Evolutionary conservation across 2,888 invertebrate genomes (phyloP).

Genomic region (Marronus borbonicus): DNA sequence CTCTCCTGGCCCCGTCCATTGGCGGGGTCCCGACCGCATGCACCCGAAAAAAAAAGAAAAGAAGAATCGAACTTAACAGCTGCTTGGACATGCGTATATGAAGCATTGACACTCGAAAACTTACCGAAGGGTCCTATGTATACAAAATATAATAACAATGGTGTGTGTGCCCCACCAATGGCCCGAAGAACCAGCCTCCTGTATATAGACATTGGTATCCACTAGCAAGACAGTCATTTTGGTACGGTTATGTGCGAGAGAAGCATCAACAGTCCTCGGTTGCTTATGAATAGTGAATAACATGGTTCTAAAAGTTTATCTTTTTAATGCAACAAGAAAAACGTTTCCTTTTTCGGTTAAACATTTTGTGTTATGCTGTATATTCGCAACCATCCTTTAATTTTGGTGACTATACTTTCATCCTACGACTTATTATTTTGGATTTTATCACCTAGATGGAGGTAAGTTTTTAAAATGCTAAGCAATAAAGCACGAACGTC

Average conservation of each 20-base stretch:
- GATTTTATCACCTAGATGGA: slow-evolving; percentile 16
- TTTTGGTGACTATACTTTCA: slow-evolving; percentile 12
- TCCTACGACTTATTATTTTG: not conserved
- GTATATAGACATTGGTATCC: slow-evolving; percentile 55
- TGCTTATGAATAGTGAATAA: not conserved
- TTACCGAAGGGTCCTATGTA: slow-evolving; percentile 42
- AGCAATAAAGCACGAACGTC: not conserved
- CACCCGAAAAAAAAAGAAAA: slow-evolving; percentile 30
- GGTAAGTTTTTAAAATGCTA: slow-evolving; percentile 32
- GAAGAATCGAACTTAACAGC: slow-evolving; percentile 46
- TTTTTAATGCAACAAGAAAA: not conserved
- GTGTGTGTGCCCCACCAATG: slow-evolving; percentile 51
- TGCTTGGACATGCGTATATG: slow-evolving; percentile 49
- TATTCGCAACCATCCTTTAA: not conserved
- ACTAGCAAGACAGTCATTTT: slow-evolving; percentile 52
- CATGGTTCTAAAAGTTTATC: slow-evolving; percentile 3
- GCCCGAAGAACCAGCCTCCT: slow-evolving; percentile 45
- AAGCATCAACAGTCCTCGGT: slow-evolving; percentile 18
- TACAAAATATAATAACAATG: slow-evolving; percentile 51
- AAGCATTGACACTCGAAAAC: slow-evolving; percentile 48
- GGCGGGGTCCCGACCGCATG: slow-evolving; percentile 24
- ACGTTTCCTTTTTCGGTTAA: not conserved
- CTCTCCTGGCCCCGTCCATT: slow-evolving; percentile 12
- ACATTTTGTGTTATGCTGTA: slow-evolving; percentile 21
- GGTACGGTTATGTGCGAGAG: slow-evolving; percentile 47